Evolutionary conservation across 2,797 vertebrate genomes (phyloP), one percentile per base, ranked within the genome.

Genomic region (Brachymystax lenok): DNA sequence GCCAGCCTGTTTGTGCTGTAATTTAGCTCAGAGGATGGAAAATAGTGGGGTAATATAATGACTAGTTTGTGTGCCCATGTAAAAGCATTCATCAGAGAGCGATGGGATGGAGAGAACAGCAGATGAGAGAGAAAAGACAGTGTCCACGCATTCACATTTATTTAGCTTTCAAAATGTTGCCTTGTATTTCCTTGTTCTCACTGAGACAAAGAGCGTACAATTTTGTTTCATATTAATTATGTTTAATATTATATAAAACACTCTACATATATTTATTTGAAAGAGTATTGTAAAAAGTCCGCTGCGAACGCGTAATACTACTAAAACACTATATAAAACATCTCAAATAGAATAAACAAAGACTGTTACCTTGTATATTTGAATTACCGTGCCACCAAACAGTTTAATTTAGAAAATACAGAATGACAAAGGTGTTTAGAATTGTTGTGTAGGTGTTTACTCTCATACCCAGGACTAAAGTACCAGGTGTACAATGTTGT

Each of bases 41-140:
- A 91, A 92, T 90, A 88, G 87, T 76, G 80, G 90, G 87, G 91
- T 92, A 84, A 86, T 91, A 91, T 93, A 93, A 94, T 93, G 88
- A 92, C 84, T 85, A 92, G 90, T 93, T 93, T 93, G 90, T 92
- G 87, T 19, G 56, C 5, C 16, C 7, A 17, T 19, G 6, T 92
- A 91, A 92, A 91, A 92, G 86, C 87, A 86, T 88, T 90, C 87
- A 90, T 92, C 91, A 90, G 87, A 83, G 85, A 91, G 83, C 61
- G 30, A 61, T 33, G n/a, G 19, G 71, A 69, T 59, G 30, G 21
- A 70, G 35, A 68, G 54, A 74, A 56, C 7, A 59, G n/a, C 80
- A 70, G 80, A 86, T 87, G 84, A 86, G 79, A 80, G 76, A 64
- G 71, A 74, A 81, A 19, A 61, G 17, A 56, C 10, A 56, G 71